Conservation (phyloP, 2,888 invertebrate species). For the Dynastes grantii region DNA sequence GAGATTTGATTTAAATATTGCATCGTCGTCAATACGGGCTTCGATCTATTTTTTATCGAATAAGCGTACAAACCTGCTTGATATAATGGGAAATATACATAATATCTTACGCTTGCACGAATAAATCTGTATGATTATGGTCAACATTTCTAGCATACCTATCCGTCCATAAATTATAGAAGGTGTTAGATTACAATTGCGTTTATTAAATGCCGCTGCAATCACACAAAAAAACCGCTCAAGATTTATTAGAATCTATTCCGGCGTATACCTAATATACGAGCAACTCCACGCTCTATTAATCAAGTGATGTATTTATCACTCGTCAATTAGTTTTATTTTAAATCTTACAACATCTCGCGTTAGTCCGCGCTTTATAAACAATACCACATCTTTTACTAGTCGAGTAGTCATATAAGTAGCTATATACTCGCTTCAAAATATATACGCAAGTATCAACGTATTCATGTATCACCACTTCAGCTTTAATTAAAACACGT, state of each 20-base stretch:
- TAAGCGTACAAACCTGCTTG: too few relatives aligned
- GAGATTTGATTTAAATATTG: too few relatives aligned
- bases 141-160: conserved; percentile 29
- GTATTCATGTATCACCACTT: neutral
- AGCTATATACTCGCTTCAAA: conserved; percentile 5
- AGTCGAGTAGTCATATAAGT: neutral
- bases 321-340: conserved; percentile 42
- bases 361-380: neutral
- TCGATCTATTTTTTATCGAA: too few relatives aligned
- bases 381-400: neutral
- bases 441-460: neutral
- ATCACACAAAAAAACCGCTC: neutral
- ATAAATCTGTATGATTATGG: neutral
- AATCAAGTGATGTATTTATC: conserved; percentile 44
- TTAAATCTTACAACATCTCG: neutral
- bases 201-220: conserved; percentile 13
- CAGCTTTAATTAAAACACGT: conserved; percentile 32
- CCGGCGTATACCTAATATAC: conserved; percentile 38
- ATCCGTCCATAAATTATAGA: conserved; percentile 16
- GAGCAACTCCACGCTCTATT: conserved; percentile 41
- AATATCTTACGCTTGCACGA: neutral
- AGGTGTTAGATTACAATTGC: conserved; percentile 36
- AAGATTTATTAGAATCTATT: conserved; percentile 40
- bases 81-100: too few relatives aligned
- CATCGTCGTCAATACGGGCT: too few relatives aligned